Evolutionary conservation across 2,797 vertebrate genomes (phyloP), one percentile per base, ranked within the genome.

Genomic region (Muscicapa striata): DNA sequence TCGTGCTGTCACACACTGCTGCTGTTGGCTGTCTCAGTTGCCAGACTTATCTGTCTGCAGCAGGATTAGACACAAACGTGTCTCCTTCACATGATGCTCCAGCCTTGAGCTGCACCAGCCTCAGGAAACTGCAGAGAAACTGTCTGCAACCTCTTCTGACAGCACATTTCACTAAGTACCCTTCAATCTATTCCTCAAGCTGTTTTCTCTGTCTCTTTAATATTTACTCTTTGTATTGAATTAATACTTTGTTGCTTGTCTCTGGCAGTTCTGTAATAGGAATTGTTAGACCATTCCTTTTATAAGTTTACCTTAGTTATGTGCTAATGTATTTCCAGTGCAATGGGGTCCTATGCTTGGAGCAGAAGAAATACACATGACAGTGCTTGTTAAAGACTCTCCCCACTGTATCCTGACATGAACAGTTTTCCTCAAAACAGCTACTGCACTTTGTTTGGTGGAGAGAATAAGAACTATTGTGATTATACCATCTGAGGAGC

Each of bases 81-180:
- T 97, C 94, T 97, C 80, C 68, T 97, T 97, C 97, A 78, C 86
- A 88, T 26, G 84, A 73, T 90, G 87, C 63, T 97, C 24, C 87
- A 84, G 86, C 90, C 93, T 78, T 94, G 94, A 96, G 94, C 69
- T 54, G 96, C 89, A 76, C 81, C 89, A 92, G 95, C 97, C 95
- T 54, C 4, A 21, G 97, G 95, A 97, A 98, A 95, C 95, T 98
- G 97, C 96, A 97, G 96, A 98, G 96, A 73, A 96, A 89, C 87
- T 80, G 54, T 77, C 90, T 95, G 83, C 91, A 96, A 86, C 89
- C 81, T 89, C 91, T 94, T 72, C 78, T 96, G 81, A 96, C 91
- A 96, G 93, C 48, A 45, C 36, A 17, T 58, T 92, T 78, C 58
- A 81, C 88, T 67, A 93, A 97, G 90, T 58, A 41, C 73, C 61